These are phyloP conservation scores for Plebejus anna DNA, from an alignment of 2,888 invertebrate genomes.

Conservation along the genomic window DNA sequence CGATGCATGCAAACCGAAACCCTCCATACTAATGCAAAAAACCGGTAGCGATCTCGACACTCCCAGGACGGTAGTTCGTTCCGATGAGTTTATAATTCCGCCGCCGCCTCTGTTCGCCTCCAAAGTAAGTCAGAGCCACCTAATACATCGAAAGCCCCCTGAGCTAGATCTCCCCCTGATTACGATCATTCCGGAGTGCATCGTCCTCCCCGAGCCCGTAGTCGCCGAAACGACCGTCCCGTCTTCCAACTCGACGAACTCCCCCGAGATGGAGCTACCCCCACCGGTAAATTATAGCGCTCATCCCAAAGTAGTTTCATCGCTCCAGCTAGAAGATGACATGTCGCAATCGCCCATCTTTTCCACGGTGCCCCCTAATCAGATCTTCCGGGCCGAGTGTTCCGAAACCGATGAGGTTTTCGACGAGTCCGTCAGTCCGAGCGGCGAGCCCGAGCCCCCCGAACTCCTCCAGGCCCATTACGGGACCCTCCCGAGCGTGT, in stretches of 20 bases:
- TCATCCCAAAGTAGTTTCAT: conserved; percentile 50
- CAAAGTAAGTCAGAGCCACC: conserved; percentile 62
- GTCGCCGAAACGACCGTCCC: conserved; percentile 73
- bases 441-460: conserved; percentile 59
- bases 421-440: conserved; percentile 63
- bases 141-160: conserved; percentile 49
- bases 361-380: conserved; percentile 62
- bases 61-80: conserved; percentile 58
- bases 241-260: conserved; percentile 65
- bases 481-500: conserved; percentile 65
- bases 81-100: conserved; percentile 72
- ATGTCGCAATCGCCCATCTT: conserved; percentile 51
- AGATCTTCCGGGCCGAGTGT: conserved; percentile 58
- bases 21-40: conserved; percentile 68
- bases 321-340: conserved; percentile 37
- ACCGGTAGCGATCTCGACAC: conserved; percentile 53
- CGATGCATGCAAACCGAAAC: conserved; percentile 69
- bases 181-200: conserved; percentile 62
- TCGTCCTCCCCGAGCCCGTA: conserved; percentile 62
- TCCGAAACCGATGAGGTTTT: conserved; percentile 51
- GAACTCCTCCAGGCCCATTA: conserved; percentile 71
- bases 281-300: conserved; percentile 74
- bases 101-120: conserved; percentile 74
- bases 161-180: conserved; percentile 58
- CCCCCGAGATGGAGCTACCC: conserved; percentile 64